These are phyloP conservation scores for Ellobium chinense DNA, from an alignment of 2,888 invertebrate genomes.

Conservation along the genomic window DNA sequence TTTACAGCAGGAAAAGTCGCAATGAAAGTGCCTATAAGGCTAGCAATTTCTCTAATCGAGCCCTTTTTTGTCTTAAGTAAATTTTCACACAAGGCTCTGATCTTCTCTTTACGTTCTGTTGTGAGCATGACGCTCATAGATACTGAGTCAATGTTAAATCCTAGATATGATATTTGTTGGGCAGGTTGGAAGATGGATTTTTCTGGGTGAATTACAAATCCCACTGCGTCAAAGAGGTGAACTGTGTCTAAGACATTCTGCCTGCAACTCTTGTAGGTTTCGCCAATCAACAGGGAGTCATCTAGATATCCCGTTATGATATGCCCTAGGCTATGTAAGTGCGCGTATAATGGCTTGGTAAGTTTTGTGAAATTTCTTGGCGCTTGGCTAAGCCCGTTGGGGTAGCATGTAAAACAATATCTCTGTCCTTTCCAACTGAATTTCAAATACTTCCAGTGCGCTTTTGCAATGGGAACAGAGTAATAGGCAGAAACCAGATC, in stretches of 20 bases:
- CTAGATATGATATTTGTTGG: constrained; percentile 4
- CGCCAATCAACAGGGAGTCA: constrained; percentile 5
- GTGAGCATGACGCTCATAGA: not conserved
- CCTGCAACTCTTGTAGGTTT: not conserved
- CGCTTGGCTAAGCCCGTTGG: too few species aligned
- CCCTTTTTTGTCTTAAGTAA: not conserved
- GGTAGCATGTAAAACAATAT: too few species aligned
- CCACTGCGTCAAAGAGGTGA: constrained; percentile 8
- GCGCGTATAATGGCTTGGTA: constrained; percentile 31
- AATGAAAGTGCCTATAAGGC: constrained; percentile 35
- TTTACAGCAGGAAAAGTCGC: constrained; percentile 33
- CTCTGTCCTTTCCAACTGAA: too few species aligned
- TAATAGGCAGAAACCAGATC: too few species aligned
- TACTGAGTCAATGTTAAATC: constrained; percentile 11
- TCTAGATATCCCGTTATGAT: constrained; percentile 16
- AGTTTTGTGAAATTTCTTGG: too few species aligned
- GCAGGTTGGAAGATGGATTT: constrained; percentile 28
- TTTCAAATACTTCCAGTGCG: too few species aligned
- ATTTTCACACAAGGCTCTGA: not conserved
- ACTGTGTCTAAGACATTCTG: not conserved
- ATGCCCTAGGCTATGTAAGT: not conserved
- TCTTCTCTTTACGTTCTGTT: not conserved
- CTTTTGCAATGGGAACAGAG: too few species aligned
- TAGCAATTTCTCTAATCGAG: not conserved
- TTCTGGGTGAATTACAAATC: constrained; percentile 29